Conservation (phyloP, 2,113 vertebrate species). For the Tragelaphus scriptus region DNA sequence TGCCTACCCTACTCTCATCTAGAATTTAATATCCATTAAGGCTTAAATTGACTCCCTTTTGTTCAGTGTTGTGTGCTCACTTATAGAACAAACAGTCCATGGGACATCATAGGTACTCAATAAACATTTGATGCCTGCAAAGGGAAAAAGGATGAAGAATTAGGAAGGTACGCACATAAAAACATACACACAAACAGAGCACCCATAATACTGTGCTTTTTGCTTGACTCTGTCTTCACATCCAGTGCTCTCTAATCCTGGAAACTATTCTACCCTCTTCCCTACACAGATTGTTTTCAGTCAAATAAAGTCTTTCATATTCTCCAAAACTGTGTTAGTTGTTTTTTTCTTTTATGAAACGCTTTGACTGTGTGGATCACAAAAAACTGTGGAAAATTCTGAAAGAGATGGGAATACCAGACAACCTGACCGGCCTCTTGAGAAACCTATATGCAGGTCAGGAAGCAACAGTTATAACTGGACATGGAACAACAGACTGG, state of each 20-base stretch:
- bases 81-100: not conserved
- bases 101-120: not conserved
- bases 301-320: not conserved
- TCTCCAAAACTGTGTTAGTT: not conserved
- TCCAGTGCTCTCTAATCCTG: not conserved
- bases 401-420: too few relatives aligned
- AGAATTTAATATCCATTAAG: not conserved
- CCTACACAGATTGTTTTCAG: not conserved
- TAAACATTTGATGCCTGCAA: not conserved
- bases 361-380: too few relatives aligned
- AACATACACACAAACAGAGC: not conserved
- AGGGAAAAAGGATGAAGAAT: not conserved
- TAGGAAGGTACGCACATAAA: not conserved
- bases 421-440: too few relatives aligned
- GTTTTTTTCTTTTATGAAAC: not conserved
- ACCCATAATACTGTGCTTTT: not conserved
- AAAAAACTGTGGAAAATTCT: too few relatives aligned
- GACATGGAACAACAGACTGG: too few relatives aligned
- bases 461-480: too few relatives aligned
- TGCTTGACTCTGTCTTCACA: not conserved
- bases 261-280: not conserved
- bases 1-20: too few relatives aligned
- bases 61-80: not conserved
- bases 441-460: too few relatives aligned
- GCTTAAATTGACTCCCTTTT: not conserved